Conservation (phyloP, 1,140 invertebrate species). For the Ericerus pela region DNA sequence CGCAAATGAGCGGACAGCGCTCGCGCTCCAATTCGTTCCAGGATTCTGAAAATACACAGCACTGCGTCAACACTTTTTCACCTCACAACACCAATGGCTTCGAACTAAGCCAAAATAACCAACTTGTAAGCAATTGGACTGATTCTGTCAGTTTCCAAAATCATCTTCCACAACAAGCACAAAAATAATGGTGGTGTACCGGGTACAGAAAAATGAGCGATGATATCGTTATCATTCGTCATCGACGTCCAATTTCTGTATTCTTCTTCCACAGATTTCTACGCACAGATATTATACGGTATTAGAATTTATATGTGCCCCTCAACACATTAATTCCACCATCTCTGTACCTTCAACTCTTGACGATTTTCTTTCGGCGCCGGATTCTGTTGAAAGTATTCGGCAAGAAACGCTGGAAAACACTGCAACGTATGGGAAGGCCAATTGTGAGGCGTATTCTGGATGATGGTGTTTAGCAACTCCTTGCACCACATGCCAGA, state of each 20-base stretch:
- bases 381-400: constrained; percentile 71
- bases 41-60: constrained; percentile 46
- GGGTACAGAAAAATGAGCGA: constrained; percentile 82
- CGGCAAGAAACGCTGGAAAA: constrained; percentile 73
- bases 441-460: constrained; percentile 88
- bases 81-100: no score
- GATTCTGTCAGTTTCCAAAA: constrained; percentile 83
- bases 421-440: constrained; percentile 79
- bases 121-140: constrained; percentile 87
- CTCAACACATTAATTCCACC: no score
- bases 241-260: constrained; percentile 92
- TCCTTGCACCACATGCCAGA: constrained; percentile 80
- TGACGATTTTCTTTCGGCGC: constrained; percentile 79
- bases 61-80: no score
- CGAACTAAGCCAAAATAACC: no score
- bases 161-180: constrained; percentile 88
- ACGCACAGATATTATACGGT: constrained; percentile 18
- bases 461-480: constrained; percentile 74
- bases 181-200: constrained; percentile 77
- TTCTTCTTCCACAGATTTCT: constrained; percentile 82
- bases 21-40: constrained; percentile 82
- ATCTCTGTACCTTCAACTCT: constrained; percentile 55
- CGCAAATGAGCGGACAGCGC: constrained; percentile 76
- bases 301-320: no score
- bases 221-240: constrained; percentile 91